These are phyloP conservation scores for Eidolon dupreanum DNA, from an alignment of 2,797 vertebrate species.

Conservation along the genomic window DNA sequence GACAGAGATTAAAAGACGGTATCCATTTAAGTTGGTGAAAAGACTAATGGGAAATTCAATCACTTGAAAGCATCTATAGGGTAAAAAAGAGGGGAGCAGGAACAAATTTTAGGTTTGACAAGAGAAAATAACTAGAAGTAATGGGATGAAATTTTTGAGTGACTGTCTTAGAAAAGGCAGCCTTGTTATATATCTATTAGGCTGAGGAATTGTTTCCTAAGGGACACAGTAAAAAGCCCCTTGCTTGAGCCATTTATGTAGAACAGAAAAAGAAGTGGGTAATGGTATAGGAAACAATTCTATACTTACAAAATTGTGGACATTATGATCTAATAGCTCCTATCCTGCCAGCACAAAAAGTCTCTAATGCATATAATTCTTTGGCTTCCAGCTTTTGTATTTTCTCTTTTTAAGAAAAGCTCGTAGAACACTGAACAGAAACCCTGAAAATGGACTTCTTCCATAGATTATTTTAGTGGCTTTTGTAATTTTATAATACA, in stretches of 20 bases:
- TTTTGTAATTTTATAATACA: background rate
- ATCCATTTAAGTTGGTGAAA: constrained; percentile 71
- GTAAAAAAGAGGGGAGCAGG: background rate
- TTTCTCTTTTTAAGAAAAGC: constrained; percentile 17
- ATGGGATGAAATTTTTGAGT: constrained; percentile 68
- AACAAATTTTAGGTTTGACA: constrained; percentile 66
- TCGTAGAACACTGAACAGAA: background rate
- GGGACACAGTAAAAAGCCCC: background rate
- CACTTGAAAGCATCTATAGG: constrained; percentile 43
- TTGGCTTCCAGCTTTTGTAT: constrained; percentile 35
- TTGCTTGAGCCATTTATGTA: constrained; percentile 59
- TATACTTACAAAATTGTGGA: constrained; percentile 62
- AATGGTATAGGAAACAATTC: constrained; percentile 13
- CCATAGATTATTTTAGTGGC: background rate
- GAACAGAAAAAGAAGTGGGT: constrained; percentile 49
- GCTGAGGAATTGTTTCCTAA: constrained; percentile 51
- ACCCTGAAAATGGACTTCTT: constrained; percentile 12
- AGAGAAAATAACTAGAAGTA: constrained; percentile 71
- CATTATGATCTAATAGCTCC: constrained; percentile 65
- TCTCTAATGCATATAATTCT: constrained; percentile 54
- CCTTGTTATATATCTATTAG: constrained; percentile 35
- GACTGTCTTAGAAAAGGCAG: constrained; percentile 39
- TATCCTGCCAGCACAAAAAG: constrained; percentile 37
- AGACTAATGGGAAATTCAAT: constrained; percentile 70
- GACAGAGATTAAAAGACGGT: constrained; percentile 63